Percentiles rank a stretch among this genome's conserved stretches.
Conservation (phyloP, 1,140 invertebrate genomes). For the Pseudomyrmex pallidus region DNA sequence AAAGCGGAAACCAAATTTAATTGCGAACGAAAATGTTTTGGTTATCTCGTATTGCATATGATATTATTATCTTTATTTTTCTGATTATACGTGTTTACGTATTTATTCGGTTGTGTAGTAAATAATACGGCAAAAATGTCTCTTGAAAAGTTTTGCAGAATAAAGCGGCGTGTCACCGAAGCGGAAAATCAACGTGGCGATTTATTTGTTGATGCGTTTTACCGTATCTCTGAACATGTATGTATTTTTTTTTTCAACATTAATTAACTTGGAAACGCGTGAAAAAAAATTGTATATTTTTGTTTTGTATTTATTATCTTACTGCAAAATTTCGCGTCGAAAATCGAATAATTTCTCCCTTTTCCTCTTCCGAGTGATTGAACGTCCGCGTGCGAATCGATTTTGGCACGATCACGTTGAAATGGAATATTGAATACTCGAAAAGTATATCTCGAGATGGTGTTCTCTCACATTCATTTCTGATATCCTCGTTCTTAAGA, state of each 20-base stretch:
- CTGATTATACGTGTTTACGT: slow-evolving; percentile 2
- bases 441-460: background rate
- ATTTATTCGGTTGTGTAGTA: slow-evolving; percentile 16
- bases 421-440: slow-evolving; percentile 31
- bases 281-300: no score
- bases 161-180: no score
- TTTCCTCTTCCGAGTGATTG: background rate
- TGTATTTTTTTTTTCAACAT: no score
- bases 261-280: no score
- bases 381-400: background rate
- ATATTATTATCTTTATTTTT: slow-evolving; percentile 1
- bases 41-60: slow-evolving; percentile 7
- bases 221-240: no score
- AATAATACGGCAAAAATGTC: background rate
- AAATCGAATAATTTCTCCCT: no score
- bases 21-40: slow-evolving; percentile 22
- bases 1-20: slow-evolving; percentile 40
- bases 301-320: no score
- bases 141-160: background rate
- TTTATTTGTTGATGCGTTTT: no score
- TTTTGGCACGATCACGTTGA: background rate
- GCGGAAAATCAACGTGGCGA: no score
- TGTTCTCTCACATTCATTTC: slow-evolving; percentile 3
- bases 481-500: slow-evolving; percentile 39
- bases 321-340: no score